A percentile compares a stretch with the other conserved stretches of the same genome.
phyloP scores from a whole-genome alignment of 2,113 vertebrate genomes.

The Oncorhynchus kisutch region DNA sequence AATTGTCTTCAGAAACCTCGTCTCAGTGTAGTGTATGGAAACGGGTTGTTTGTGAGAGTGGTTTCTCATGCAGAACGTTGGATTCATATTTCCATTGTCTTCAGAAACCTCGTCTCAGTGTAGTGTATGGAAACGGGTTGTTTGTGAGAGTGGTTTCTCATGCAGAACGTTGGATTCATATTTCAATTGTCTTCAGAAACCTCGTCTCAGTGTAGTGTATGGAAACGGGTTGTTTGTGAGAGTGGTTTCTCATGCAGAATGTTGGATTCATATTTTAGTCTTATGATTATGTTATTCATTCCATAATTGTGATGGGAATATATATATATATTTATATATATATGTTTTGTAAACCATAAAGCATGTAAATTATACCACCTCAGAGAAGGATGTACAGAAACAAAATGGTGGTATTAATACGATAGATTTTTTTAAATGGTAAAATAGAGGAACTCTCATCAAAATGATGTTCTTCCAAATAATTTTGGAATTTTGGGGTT shows the following conservation, averaged over 20 bases:
- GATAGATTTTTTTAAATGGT: too few species aligned
- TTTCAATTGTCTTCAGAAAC: neutral
- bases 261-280: neutral
- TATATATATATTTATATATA: neutral
- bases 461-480: neutral
- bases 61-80: neutral
- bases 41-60: neutral
- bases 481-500: neutral
- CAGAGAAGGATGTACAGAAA: neutral
- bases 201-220: neutral
- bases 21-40: constrained; percentile 1
- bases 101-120: neutral
- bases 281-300: neutral
- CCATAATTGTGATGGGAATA: neutral
- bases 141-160: neutral
- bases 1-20: neutral
- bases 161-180: neutral
- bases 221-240: neutral
- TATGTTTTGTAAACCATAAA: neutral
- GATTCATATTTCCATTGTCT: neutral
- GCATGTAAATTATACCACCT: neutral
- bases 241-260: neutral
- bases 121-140: neutral
- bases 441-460: neutral
- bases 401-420: neutral